phyloP scores from a whole-genome alignment of 2,797 vertebrate species.

The Oreonectes daqikongensis region DNA sequence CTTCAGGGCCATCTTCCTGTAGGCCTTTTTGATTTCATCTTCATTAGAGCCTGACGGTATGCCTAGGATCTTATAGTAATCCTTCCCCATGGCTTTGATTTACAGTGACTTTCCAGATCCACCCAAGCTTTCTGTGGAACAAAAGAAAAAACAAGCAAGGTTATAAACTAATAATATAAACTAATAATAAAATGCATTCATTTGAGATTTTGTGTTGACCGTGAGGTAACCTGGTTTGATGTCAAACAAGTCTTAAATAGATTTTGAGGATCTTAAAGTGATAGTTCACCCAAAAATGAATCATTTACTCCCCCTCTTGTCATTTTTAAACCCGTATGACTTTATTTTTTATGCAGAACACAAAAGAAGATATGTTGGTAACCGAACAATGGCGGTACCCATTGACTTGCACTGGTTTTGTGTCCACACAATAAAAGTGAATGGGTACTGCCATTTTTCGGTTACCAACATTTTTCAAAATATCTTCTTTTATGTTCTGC shows the following conservation, averaged over 20 bases:
- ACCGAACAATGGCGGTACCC: too few relatives aligned
- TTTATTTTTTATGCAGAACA: too few relatives aligned
- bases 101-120: slow-evolving; percentile 59
- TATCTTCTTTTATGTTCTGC: too few relatives aligned
- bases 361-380: too few relatives aligned
- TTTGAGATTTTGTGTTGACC: neutral
- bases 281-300: too few relatives aligned
- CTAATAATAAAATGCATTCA: slow-evolving; percentile 4
- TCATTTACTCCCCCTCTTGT: too few relatives aligned
- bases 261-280: neutral
- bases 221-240: neutral
- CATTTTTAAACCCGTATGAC: too few relatives aligned
- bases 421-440: too few relatives aligned
- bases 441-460: too few relatives aligned
- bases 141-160: slow-evolving; percentile 35
- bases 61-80: slow-evolving; percentile 96
- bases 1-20: slow-evolving; percentile 95
- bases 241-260: neutral
- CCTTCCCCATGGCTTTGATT: slow-evolving; percentile 90
- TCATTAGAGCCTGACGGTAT: slow-evolving; percentile 92
- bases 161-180: too few relatives aligned
- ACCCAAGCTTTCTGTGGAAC: slow-evolving; percentile 52
- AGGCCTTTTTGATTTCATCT: slow-evolving; percentile 98
- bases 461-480: too few relatives aligned
- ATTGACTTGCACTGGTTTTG: too few relatives aligned